Base-by-base conservation (phyloP, 2,113 vertebrate species). In the Cheirogaleus medius region DNA sequence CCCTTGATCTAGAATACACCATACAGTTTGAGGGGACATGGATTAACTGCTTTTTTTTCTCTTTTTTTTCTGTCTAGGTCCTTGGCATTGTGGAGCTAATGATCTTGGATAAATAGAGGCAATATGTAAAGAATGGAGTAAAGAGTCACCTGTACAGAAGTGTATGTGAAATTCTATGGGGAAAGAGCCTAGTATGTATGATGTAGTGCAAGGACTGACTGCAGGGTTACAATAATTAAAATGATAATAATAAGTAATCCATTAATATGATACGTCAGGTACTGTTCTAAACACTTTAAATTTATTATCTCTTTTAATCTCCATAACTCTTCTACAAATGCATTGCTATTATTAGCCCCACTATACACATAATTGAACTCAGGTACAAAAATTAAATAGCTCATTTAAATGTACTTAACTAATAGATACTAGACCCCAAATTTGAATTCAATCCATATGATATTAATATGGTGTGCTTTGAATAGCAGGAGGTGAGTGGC, bases 191-290 rank as follows among this genome's bases (percentile, higher is more conserved):
- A 49, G 23, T 49, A 37, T 37, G 4, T 8, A 20, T n/a, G 60
- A 78, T 18, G 39, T 15, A 27, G 47, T 18, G 8, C 37, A 4
- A 74, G 34, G 21, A 44, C n/a, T n/a, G n/a, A 47, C 7, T 74
- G 1, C 17, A 66, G 32, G 69, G 12, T 56, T 81, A 18, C 39
- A 54, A 14, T 52, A 64, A 54, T 52, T 66, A 52, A 60, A 71
- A 73, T 86, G 49, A 78, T 29, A 64, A 76, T 34, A 23, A 25
- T 27, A 54, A 39, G 25, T 2, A 54, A 34, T 44, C 56, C 2
- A 47, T 54, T 9, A 5, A 49, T 56, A 4, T 42, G 25, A n/a
- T 47, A 15, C 47, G 0, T 17, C 13, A 63, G 1, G 0, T 27
- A 82, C 10, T 20, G 7, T 54, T 63, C 54, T 32, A 81, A 42